Base-by-base conservation (phyloP, 2,888 invertebrate genomes). In the Synanthedon andrenaeformis region DNA sequence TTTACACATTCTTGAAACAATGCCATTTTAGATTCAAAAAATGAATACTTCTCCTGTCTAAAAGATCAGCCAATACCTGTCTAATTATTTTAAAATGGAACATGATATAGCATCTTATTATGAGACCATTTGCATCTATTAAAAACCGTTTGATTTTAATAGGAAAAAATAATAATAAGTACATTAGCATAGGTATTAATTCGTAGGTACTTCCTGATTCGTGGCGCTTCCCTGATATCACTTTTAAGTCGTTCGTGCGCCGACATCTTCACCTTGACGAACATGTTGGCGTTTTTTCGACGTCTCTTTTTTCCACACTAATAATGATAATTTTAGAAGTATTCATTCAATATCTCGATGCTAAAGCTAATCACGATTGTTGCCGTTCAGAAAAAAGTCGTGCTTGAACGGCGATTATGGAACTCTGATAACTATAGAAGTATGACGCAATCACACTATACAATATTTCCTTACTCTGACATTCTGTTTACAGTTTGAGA, bases 251-350 rank as follows among this genome's bases (percentile, higher is more conserved):
- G 66, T 75, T 80, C 76, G 79, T 80, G 79, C 70, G 72, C 70
- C 72, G 72, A 76, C 81, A 69, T 82, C 79, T 78, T 84, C 72
- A 82, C 84, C 84, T 85, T 85, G 84, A 78, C 70, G 70, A 77
- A 73, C 74, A 74, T 74, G 45, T 45, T 45, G 71, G 69, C 63
- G 66, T 74, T 83, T 85, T 84, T 82, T 82, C 63, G 61, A 58
- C 60, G 69, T 70, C 66, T 69, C 72, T 81, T 82, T 82, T 79
- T 80, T 79, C 69, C 62, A 70, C 62, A 58, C 65, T 69, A 70
- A 79, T 82, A 79, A 83, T 78, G 76, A 81, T 79, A 73, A 78
- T 80, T 77, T 81, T 72, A 72, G 68, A 75, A 74, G 74, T 75
- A 54, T 80, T 79, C 79, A 76, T 81, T 79, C 77, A 80, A 81